Evolutionary conservation across 2,113 vertebrate species (phyloP).

Genomic region (Puffinus mauretanicus): DNA sequence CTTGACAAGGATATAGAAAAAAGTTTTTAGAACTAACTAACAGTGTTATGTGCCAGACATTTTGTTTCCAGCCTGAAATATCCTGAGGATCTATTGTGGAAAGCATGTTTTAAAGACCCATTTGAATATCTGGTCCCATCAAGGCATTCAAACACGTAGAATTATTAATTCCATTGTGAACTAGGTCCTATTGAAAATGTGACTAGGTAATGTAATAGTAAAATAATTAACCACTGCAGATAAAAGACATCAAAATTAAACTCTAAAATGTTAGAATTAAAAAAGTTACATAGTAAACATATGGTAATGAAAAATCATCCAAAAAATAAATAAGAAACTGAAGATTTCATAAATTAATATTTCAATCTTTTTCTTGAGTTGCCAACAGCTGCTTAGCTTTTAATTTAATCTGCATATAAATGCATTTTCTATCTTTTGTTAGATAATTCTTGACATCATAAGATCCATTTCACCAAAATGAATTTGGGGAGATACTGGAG

Average conservation of each 20-base stretch:
- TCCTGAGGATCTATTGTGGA: not conserved
- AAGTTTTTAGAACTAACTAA: not conserved
- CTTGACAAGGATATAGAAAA: not conserved
- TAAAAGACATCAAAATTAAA: not conserved
- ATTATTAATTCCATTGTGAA: not conserved
- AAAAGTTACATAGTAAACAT: not conserved
- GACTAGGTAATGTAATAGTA: not conserved
- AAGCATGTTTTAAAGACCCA: not conserved
- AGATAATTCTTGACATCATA: not conserved
- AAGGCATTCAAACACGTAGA: not conserved
- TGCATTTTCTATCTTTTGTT: not conserved
- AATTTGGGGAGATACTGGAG: not conserved
- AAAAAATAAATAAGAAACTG: not conserved
- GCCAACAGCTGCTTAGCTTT: not conserved
- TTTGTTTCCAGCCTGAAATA: not conserved
- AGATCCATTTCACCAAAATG: not conserved
- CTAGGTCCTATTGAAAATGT: not conserved
- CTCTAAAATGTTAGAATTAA: not conserved
- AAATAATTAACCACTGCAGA: not conserved
- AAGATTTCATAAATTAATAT: not conserved
- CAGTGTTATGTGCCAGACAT: not conserved
- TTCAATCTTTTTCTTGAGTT: not conserved
- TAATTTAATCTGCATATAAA: constrained; percentile 7
- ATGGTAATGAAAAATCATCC: not conserved
- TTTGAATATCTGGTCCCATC: not conserved